phyloP scores from a whole-genome alignment of 2,113 vertebrate genomes.

The Oceanites oceanicus region DNA sequence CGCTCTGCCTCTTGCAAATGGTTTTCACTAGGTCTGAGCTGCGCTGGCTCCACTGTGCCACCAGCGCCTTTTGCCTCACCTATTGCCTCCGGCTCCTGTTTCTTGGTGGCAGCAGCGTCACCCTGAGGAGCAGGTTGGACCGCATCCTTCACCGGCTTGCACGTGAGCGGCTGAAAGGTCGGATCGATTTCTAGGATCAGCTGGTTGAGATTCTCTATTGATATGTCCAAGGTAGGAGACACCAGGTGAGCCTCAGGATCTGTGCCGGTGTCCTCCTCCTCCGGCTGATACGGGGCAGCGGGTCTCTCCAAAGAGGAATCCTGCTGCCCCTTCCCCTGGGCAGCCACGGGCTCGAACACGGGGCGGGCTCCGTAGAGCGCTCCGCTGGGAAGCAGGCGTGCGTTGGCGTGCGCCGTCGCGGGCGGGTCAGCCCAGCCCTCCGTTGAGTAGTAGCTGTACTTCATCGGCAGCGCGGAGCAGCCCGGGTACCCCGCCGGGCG shows the following conservation, averaged over 20 bases:
- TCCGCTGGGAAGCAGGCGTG: not conserved
- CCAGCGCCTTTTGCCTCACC: conserved; percentile 32
- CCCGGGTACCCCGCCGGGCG: not conserved
- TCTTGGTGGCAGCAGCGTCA: not conserved
- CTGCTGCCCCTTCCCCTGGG: not conserved
- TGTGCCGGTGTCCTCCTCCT: not conserved
- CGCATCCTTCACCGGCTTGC: not conserved
- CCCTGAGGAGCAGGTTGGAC: not conserved
- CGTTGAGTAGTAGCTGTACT: conserved; percentile 16
- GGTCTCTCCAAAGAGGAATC: not conserved
- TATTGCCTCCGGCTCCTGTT: not conserved
- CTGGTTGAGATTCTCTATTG: conserved; percentile 80
- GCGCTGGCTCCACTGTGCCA: accelerated
- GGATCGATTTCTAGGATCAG: conserved; percentile 86
- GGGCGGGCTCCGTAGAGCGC: not conserved
- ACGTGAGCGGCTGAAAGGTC: conserved; percentile 71
- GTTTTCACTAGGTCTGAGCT: not conserved
- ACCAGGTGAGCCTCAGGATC: not conserved
- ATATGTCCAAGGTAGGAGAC: conserved; percentile 74
- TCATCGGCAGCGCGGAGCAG: not conserved
- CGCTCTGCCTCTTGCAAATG: not conserved
- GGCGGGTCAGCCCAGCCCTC: not conserved
- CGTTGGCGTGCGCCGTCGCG: not conserved
- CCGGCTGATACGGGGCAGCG: accelerated
- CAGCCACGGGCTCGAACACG: accelerated